Conservation (phyloP, 2,888 invertebrate species). For the Oegoconia quadripuncta region DNA sequence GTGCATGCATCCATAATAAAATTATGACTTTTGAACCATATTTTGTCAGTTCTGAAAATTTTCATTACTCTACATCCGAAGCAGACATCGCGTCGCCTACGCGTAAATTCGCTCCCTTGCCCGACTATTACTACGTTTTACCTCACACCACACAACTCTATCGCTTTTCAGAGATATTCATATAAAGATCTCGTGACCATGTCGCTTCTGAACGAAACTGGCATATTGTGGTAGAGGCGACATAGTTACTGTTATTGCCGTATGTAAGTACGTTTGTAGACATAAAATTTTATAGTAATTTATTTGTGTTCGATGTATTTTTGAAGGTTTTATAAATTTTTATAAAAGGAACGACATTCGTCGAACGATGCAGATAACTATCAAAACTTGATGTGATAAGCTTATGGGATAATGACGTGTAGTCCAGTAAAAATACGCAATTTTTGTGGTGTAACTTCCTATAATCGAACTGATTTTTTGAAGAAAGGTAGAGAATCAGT, state of each 20-base stretch:
- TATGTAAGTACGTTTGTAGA: conserved; percentile 28
- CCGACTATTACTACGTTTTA: conserved; percentile 29
- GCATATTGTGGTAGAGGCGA: conserved; percentile 30
- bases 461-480: too few relatives aligned
- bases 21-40: too few relatives aligned
- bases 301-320: conserved; percentile 9
- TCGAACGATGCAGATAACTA: too few relatives aligned
- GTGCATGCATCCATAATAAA: too few relatives aligned
- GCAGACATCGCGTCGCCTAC: conserved; percentile 47
- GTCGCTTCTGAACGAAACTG: not conserved
- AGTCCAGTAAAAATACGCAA: too few relatives aligned
- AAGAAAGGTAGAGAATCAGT: too few relatives aligned
- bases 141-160: not conserved
- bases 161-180: not conserved
- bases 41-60: too few relatives aligned
- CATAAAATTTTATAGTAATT: conserved; percentile 26
- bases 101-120: conserved; percentile 34
- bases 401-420: too few relatives aligned
- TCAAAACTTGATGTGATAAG: too few relatives aligned
- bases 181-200: not conserved
- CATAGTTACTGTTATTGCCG: conserved; percentile 35
- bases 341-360: too few relatives aligned
- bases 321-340: too few relatives aligned
- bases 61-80: conserved; percentile 31
- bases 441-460: too few relatives aligned